Conservation (phyloP, 2,113 vertebrate genomes). For the Hymenochirus boettgeri region DNA sequence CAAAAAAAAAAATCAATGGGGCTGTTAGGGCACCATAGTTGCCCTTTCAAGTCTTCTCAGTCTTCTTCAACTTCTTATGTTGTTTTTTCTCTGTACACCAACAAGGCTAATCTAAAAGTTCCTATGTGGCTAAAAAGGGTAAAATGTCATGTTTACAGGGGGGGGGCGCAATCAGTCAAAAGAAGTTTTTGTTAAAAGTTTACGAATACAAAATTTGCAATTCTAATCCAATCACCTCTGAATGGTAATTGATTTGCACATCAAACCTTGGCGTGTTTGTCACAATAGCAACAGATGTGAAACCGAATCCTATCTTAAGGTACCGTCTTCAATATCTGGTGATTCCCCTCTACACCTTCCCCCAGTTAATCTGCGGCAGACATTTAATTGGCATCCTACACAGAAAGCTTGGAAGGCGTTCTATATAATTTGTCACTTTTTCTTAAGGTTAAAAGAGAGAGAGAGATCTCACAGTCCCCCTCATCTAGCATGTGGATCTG, state of each 20-base stretch:
- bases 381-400: slow-evolving; percentile 33
- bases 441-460: slow-evolving; percentile 6
- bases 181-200: neutral
- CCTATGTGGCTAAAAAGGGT: too few species aligned
- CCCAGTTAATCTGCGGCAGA: slow-evolving; percentile 17
- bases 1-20: too few species aligned
- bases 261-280: neutral
- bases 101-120: too few species aligned
- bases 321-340: slow-evolving; percentile 2
- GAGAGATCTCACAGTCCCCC: slow-evolving; percentile 31
- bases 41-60: too few species aligned
- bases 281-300: slow-evolving; percentile 33
- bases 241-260: neutral
- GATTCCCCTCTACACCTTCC: slow-evolving; percentile 30
- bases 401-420: slow-evolving; percentile 27
- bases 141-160: too few species aligned
- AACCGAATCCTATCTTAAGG: slow-evolving; percentile 11
- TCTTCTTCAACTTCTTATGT: too few species aligned
- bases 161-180: neutral
- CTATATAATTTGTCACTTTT: slow-evolving; percentile 31
- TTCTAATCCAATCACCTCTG: slow-evolving; percentile 23
- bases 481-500: slow-evolving; percentile 31
- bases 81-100: too few species aligned
- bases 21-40: too few species aligned
- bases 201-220: slow-evolving; percentile 31